A percentile compares a stretch with the other conserved stretches of the same genome.
These are phyloP conservation scores for Cariama cristata DNA, from an alignment of 2,113 vertebrate genomes.

Conservation along the genomic window DNA sequence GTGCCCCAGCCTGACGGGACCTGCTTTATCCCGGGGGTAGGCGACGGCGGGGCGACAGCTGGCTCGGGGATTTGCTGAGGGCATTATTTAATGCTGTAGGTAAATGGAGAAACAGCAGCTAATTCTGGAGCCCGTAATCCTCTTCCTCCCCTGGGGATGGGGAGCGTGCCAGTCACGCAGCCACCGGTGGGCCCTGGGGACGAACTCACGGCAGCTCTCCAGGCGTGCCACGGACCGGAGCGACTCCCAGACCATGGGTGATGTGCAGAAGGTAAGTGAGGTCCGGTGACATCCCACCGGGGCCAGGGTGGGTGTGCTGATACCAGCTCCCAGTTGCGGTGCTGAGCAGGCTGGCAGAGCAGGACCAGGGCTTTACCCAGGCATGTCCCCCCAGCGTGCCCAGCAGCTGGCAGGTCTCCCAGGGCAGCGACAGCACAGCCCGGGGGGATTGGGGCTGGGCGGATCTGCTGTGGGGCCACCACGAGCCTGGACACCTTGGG, in stretches of 20 bases:
- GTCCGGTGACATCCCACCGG: accelerated
- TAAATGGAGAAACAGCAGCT: conserved; percentile 82
- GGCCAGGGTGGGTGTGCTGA: accelerated
- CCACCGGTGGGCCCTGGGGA: background rate
- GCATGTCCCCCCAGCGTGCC: accelerated
- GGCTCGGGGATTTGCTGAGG: conserved; percentile 86
- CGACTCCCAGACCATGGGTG: conserved; percentile 79
- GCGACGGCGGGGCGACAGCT: conserved; percentile 76
- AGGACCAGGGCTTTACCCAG: background rate
- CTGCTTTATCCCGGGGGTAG: background rate
- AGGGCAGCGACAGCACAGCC: background rate
- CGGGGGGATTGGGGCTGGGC: background rate
- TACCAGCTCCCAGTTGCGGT: accelerated
- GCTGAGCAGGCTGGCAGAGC: background rate
- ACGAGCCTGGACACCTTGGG: background rate
- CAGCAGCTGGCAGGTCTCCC: background rate
- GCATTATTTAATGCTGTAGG: conserved; percentile 84
- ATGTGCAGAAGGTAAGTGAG: conserved; percentile 84
- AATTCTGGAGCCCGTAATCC: conserved; percentile 87
- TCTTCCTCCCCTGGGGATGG: conserved; percentile 48
- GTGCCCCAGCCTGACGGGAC: background rate
- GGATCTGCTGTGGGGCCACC: background rate
- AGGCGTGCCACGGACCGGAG: conserved; percentile 38
- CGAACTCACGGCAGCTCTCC: background rate
- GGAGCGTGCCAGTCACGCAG: conserved; percentile 25